phyloP scores from a whole-genome alignment of 2,113 vertebrate genomes.

The Equus przewalskii region DNA sequence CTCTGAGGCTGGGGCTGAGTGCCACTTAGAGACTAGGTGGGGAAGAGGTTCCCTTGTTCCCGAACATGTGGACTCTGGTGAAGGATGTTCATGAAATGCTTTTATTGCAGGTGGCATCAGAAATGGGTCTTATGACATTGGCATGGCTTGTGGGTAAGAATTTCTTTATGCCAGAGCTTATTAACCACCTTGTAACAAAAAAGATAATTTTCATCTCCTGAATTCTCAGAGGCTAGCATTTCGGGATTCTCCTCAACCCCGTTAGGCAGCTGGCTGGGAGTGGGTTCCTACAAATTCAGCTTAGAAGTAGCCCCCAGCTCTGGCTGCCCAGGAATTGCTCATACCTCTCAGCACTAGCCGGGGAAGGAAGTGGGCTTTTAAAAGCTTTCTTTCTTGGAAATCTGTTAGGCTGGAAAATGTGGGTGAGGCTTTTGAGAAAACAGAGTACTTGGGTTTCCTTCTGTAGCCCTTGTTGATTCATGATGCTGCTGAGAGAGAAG shows the following conservation, averaged over 20 bases:
- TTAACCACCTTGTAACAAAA: conserved; percentile 30
- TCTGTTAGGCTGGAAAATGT: neutral
- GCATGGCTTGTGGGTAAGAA: conserved; percentile 97
- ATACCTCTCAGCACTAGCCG: neutral
- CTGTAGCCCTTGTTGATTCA: neutral
- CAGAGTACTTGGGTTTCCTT: neutral
- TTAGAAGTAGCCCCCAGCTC: neutral
- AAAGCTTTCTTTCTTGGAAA: neutral
- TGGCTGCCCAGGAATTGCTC: neutral
- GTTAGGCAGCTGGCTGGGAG: neutral
- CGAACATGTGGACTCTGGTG: neutral
- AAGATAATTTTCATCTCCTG: conserved; percentile 42
- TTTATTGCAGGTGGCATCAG: conserved; percentile 95
- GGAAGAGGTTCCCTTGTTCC: neutral
- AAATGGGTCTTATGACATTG: conserved; percentile 94
- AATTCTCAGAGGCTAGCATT: neutral
- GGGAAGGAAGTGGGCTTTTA: neutral
- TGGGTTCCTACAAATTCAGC: neutral
- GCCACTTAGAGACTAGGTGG: neutral
- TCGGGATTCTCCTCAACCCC: neutral
- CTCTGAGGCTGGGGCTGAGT: neutral
- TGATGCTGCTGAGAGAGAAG: neutral
- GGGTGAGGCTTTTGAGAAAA: neutral
- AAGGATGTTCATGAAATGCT: conserved; percentile 73
- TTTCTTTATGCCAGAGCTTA: conserved; percentile 35